Evolutionary conservation across 2,113 vertebrate species (phyloP).

Genomic region (Dendrocopos noguchii): DNA sequence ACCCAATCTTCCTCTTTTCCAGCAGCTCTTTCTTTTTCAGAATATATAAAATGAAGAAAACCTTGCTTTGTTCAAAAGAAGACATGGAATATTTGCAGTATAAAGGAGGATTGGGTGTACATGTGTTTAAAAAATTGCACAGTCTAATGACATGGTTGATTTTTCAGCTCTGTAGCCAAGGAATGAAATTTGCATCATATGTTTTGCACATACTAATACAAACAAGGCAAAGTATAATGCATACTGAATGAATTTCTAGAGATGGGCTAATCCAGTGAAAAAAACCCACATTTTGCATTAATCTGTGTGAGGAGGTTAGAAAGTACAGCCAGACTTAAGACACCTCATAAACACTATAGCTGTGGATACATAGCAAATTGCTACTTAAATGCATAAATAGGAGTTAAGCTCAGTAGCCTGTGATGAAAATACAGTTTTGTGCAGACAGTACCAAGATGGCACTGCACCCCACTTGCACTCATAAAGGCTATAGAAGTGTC

Average conservation of each 20-base stretch:
- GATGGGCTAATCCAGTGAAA: neutral
- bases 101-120: neutral
- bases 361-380: neutral
- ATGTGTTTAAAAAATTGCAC: neutral
- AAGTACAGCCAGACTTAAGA: neutral
- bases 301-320: neutral
- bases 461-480: neutral
- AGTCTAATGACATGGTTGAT: neutral
- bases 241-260: neutral
- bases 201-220: neutral
- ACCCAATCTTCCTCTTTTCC: neutral
- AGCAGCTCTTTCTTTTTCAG: neutral
- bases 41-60: neutral
- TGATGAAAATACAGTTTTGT: neutral
- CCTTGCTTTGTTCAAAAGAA: neutral
- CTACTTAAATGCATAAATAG: neutral
- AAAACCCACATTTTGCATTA: neutral
- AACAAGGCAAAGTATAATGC: neutral
- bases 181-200: neutral
- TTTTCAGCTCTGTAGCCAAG: neutral
- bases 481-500: neutral
- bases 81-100: neutral
- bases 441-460: neutral
- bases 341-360: neutral
- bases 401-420: neutral